phyloP scores from a whole-genome alignment of 2,797 vertebrate species.

The Neolamprologus multifasciatus region DNA sequence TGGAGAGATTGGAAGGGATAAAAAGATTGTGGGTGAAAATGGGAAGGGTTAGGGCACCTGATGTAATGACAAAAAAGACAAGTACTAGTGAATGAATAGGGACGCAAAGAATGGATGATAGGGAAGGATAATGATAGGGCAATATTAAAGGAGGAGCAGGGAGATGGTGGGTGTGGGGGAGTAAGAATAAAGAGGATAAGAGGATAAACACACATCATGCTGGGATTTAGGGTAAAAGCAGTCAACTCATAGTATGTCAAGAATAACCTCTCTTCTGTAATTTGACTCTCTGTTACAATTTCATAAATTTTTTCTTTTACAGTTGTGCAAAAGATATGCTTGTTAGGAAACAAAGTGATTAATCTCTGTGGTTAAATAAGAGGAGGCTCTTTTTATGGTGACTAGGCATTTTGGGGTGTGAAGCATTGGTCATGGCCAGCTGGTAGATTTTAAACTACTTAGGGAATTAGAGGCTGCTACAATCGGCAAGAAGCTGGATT shows the following conservation, averaged over 20 bases:
- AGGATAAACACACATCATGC: slow-evolving; percentile 27
- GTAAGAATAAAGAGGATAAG: slow-evolving; percentile 15
- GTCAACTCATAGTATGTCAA: slow-evolving; percentile 2
- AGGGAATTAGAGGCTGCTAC: slow-evolving; percentile 55
- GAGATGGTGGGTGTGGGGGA: not conserved
- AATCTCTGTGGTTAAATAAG: slow-evolving; percentile 45
- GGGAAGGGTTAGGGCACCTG: not conserved
- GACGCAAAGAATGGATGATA: not conserved
- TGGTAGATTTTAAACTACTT: slow-evolving; percentile 63
- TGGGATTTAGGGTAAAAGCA: slow-evolving; percentile 16
- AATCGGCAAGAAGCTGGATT: slow-evolving; percentile 59
- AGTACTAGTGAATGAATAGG: not conserved
- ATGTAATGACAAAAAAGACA: not conserved
- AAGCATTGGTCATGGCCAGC: slow-evolving; percentile 57
- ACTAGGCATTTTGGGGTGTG: slow-evolving; percentile 46
- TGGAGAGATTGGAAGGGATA: not conserved
- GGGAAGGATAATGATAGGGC: not conserved
- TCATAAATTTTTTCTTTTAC: not conserved
- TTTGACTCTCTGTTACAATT: not conserved
- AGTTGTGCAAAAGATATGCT: slow-evolving; percentile 13
- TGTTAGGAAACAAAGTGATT: slow-evolving; percentile 43
- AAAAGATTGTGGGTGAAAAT: not conserved
- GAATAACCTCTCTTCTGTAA: not conserved
- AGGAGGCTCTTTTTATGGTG: slow-evolving; percentile 23
- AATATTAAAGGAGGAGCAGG: not conserved